Percentiles rank a stretch among this genome's conserved stretches.
Evolutionary conservation across 2,113 vertebrate genomes (phyloP).

Genomic region (Corvus cornix): DNA sequence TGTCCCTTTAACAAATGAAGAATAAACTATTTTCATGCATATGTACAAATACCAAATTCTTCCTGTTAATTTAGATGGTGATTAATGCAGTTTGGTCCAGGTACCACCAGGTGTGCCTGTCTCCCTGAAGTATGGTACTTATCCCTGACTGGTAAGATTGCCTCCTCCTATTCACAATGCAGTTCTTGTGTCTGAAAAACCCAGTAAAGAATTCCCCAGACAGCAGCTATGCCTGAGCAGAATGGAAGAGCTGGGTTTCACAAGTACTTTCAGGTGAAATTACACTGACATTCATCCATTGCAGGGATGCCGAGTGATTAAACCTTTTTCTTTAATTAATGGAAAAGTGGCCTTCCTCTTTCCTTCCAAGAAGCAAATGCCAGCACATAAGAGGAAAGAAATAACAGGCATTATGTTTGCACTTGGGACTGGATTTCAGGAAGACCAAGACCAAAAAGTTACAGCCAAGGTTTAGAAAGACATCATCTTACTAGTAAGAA

Average conservation of each 20-base stretch:
- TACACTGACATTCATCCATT: neutral
- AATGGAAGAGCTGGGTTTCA: neutral
- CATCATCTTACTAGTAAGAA: neutral
- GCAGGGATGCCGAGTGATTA: neutral
- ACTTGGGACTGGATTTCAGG: neutral
- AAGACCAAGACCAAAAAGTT: neutral
- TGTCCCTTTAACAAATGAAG: conserved; percentile 51
- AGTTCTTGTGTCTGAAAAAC: neutral
- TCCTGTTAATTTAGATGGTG: neutral
- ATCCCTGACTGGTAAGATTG: neutral
- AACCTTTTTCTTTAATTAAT: conserved; percentile 22
- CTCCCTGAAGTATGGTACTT: neutral
- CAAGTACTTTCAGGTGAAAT: conserved; percentile 23
- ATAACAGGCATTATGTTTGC: neutral
- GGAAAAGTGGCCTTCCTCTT: neutral
- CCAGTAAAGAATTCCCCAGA: neutral
- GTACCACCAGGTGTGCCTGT: neutral
- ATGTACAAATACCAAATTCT: neutral
- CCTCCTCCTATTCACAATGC: neutral
- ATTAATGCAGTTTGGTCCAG: neutral
- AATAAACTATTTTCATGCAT: neutral
- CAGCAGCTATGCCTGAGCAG: neutral
- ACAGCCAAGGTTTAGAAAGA: neutral
- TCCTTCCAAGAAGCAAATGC: neutral
- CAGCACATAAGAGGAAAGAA: conserved; percentile 4